Conservation (phyloP, 2,888 invertebrate genomes). For the Drosophila meridiana region DNA sequence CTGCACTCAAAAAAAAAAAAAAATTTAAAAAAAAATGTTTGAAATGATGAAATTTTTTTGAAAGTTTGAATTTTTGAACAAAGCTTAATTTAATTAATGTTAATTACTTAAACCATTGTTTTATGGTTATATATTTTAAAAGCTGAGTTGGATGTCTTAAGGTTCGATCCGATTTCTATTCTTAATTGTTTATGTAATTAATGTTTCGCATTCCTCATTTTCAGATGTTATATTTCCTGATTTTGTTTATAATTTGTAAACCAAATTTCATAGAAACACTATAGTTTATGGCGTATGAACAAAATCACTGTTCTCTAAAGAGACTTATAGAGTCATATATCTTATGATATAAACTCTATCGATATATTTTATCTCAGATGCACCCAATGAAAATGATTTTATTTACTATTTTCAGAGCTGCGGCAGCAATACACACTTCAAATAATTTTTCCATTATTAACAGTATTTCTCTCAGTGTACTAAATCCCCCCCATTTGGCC, state of each 20-base stretch:
- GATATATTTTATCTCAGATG: neutral
- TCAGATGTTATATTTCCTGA: neutral
- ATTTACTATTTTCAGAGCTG: too few relatives aligned
- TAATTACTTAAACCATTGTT: too few relatives aligned
- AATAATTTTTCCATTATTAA: neutral
- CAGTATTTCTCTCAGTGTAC: slow-evolving; percentile 25
- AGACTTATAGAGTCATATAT: too few relatives aligned
- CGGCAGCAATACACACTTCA: too few relatives aligned
- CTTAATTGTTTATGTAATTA: neutral
- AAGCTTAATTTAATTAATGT: neutral
- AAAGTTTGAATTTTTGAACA: neutral
- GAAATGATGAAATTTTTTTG: neutral
- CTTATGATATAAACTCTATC: neutral
- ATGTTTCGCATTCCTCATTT: neutral
- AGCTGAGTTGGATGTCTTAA: too few relatives aligned
- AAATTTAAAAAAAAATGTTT: neutral
- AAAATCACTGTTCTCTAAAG: too few relatives aligned
- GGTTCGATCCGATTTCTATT: neutral
- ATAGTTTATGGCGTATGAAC: too few relatives aligned
- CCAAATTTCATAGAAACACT: neutral
- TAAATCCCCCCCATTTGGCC: slow-evolving; percentile 5
- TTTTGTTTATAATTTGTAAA: neutral
- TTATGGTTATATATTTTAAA: too few relatives aligned
- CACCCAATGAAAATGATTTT: neutral
- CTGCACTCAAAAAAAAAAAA: slow-evolving; percentile 16